A percentile compares a stretch with the other conserved stretches of the same genome.
Evolutionary conservation across 1,140 invertebrate species (phyloP).

Genomic region (Drosophila yakuba): DNA sequence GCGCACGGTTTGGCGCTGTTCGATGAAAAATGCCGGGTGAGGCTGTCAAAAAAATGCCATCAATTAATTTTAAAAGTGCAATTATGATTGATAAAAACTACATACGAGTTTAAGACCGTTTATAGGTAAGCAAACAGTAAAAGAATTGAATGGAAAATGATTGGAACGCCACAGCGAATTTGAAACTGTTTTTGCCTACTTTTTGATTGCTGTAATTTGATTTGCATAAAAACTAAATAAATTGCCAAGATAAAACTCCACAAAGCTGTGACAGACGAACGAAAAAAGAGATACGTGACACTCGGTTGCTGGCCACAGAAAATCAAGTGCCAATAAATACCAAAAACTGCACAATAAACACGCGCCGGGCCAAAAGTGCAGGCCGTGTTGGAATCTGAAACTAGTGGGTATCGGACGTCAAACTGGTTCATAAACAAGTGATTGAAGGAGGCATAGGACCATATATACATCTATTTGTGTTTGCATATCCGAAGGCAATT

Average conservation of each 20-base stretch:
- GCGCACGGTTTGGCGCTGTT: neutral
- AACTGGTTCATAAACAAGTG: slow-evolving; percentile 8
- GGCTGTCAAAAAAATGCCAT: slow-evolving; percentile 63
- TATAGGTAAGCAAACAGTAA: slow-evolving; percentile 38
- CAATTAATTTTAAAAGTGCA: slow-evolving; percentile 66
- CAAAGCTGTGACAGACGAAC: slow-evolving; percentile 35
- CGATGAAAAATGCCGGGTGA: neutral
- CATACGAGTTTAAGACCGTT: slow-evolving; percentile 3
- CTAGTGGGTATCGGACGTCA: slow-evolving; percentile 39
- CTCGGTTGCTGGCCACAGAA: slow-evolving; percentile 28
- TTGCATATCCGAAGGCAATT: neutral
- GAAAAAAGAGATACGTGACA: slow-evolving; percentile 26
- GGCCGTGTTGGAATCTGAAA: slow-evolving; percentile 12
- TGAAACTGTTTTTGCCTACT: slow-evolving; percentile 37
- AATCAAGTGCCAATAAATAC: slow-evolving; percentile 70
- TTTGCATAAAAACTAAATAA: slow-evolving; percentile 77
- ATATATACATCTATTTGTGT: too few species aligned
- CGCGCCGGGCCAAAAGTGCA: slow-evolving; percentile 12
- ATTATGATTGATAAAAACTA: slow-evolving; percentile 32
- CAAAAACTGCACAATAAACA: slow-evolving; percentile 58
- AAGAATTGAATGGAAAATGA: slow-evolving; percentile 54
- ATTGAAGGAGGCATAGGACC: neutral
- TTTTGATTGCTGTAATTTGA: slow-evolving; percentile 60
- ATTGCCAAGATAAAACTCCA: slow-evolving; percentile 67
- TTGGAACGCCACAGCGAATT: slow-evolving; percentile 19